A percentile compares a stretch with the other conserved stretches of the same genome.
phyloP scores from a whole-genome alignment of 2,888 invertebrate species.

The Sinelater perroti region DNA sequence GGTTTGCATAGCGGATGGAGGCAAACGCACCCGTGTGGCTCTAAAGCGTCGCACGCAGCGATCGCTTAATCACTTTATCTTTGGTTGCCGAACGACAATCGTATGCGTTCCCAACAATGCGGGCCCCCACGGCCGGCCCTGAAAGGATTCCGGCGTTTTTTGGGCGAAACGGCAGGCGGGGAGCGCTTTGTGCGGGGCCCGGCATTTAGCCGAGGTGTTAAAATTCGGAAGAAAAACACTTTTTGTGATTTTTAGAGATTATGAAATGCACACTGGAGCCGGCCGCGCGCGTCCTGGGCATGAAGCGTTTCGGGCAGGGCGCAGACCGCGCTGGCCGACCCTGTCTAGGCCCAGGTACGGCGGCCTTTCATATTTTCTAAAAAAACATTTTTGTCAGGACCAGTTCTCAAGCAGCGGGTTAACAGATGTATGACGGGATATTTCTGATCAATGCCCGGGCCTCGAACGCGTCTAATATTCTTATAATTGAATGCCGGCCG shows the following conservation, averaged over 20 bases:
- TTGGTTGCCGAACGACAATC: constrained; percentile 34
- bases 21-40: no score
- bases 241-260: constrained; percentile 47
- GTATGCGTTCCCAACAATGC: constrained; percentile 35
- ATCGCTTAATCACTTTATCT: constrained; percentile 35
- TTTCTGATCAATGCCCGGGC: constrained; percentile 30
- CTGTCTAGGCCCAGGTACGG: constrained; percentile 42
- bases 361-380: constrained; percentile 40
- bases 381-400: constrained; percentile 39
- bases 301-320: constrained; percentile 11
- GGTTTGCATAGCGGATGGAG: no score
- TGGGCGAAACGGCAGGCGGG: constrained; percentile 32
- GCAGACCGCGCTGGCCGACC: constrained; percentile 14
- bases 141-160: constrained; percentile 34
- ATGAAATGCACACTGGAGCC: constrained; percentile 43
- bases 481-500: constrained; percentile 19
- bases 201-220: constrained; percentile 44
- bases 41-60: constrained; percentile 5
- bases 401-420: constrained; percentile 32
- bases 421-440: constrained; percentile 36
- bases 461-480: constrained; percentile 25
- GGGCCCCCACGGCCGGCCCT: constrained; percentile 10
- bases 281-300: constrained; percentile 1
- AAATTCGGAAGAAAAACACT: constrained; percentile 44
- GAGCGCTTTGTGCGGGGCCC: constrained; percentile 27